Base-by-base conservation (phyloP, 35 echinoderm and acorn worm genomes). In the Lytechinus variegatus region DNA sequence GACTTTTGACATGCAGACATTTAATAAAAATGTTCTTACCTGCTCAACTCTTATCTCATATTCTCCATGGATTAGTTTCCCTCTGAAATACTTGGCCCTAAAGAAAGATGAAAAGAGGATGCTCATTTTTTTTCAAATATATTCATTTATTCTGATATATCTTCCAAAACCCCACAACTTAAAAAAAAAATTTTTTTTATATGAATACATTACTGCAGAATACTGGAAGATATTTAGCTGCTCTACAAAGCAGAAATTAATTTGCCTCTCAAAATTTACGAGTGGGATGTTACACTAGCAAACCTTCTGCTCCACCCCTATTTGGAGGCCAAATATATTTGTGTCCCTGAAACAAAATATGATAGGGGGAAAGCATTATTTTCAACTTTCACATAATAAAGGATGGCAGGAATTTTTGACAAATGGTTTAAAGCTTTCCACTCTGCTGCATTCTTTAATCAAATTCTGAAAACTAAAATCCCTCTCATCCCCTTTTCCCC, bases 1-100 rank as follows among this genome's bases (percentile, higher is more conserved):
- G 21, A 6, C 66, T 16, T 24, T 79, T 79, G 21, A 79, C 66
- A 9, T 58, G 56, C 56, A n/a, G 66, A 79, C 3, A 44, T 44
- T 2, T n/a, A 79, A 79, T 79, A 16, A 24, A 24, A 5, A 27
- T 58, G 19, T 79, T 79, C 96, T 97, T 95, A 99, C 97, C 97
- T 99, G 98, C 94, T 99, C 98, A 86, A 99, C 97, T 96, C 95
- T 97, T 91, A 99, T 99, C 61, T 99, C 98, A 96, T 95, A 99
- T 94, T 99, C 98, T 53, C 97, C 97, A 89, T 97, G 96, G 28
- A 99, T 96, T 55, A 97, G 97, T 66, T 97, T 97, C 10, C 98
- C 98, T 87, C 97, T 27, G 94, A 99, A 99, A 95, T 99, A 99
- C 92, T 99, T 99, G 21, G 97, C 61, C 98, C 98, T 99, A 91